Base-by-base conservation (phyloP, 2,888 invertebrate genomes). In the Cryptocephalus primarius region DNA sequence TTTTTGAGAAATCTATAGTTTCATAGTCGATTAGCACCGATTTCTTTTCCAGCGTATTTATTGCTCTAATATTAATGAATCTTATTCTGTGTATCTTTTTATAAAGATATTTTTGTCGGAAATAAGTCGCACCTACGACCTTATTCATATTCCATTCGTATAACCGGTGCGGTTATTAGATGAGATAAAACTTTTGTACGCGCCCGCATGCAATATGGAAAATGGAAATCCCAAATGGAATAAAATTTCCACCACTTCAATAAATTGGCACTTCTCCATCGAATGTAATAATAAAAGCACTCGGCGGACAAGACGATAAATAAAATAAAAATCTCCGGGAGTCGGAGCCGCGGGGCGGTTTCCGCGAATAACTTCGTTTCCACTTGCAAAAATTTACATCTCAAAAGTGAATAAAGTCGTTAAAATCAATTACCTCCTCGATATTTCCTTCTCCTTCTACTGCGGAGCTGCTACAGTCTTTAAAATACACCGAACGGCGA, bases 171-270 rank as follows among this genome's bases (percentile, higher is more conserved):
- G 36, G 36, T 36, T 36, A 36, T 36, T 36, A 36, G n/a, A 11
- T 12, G 36, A 12, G 12, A 6, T 36, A 36, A 36, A n/a, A 36
- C 36, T 36, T 36, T 36, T 12, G 22, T 22, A n/a, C 36, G 36
- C n/a, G 12, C n/a, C 36, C 12, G 11, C 12, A 11, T 36, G 47
- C 51, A 51, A 46, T 50, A 51, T 49, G 51, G 53, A 56, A 64
- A 65, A 64, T 66, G 64, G 63, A 64, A 65, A 65, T 60, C 61
- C 64, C 63, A 61, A 63, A 65, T 62, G 55, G 62, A 65, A 65
- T 65, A 63, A 62, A 63, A 61, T 62, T 60, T 56, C 57, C 60
- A 61, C 64, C 65, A 64, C 67, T 65, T 63, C 63, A 60, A 61
- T 60, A 65, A 66, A 67, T 67, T 65, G 64, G 61, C 62, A 62